Base-by-base conservation (phyloP, 2,888 invertebrate species). In the Stenodera caucasica region DNA sequence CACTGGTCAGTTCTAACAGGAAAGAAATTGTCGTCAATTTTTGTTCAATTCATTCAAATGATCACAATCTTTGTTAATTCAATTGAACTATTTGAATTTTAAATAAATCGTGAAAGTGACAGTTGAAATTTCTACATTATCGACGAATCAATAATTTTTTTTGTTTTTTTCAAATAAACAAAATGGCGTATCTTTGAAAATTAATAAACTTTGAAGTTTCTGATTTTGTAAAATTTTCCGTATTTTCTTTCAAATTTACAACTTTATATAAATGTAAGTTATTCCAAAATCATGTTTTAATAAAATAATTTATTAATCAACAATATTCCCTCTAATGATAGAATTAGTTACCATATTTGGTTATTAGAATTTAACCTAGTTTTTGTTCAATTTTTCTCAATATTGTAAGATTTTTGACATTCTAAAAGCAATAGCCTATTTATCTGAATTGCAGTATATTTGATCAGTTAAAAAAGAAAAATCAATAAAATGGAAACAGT, bases 161-260 rank as follows among this genome's bases (percentile, higher is more conserved):
- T 21, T n/a, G 11, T 45, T 32, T 50, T 62, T 35, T 53, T 55
- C 53, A 53, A 64, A 64, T 57, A 63, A 65, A 65, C 65, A 65
- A 65, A 65, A 63, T 65, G 65, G 62, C 65, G 62, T 55, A 15
- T 52, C 57, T 58, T 58, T 63, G 56, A 65, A 65, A 67, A 63
- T 56, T 60, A 55, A 26, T 57, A 65, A 67, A 65, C 58, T 67
- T 67, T 56, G 60, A 67, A 67, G 61, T 66, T 11, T 18, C 51
- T 35, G 51, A 63, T 60, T 59, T 57, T 40, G 15, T 23, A 62
- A 67, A 66, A 61, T 64, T 64, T 61, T 53, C 7, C 8, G 2
- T 8, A 49, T 55, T 63, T 55, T 58, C 32, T 53, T 32, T 53
- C 14, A 45, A 21, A 21, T 21, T 7, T 7, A 1, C 12, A 52